Percentiles rank a stretch among this genome's conserved stretches.
phyloP scores from a whole-genome alignment of 2,888 invertebrate genomes.

The Macrosoma leucophasiata region DNA sequence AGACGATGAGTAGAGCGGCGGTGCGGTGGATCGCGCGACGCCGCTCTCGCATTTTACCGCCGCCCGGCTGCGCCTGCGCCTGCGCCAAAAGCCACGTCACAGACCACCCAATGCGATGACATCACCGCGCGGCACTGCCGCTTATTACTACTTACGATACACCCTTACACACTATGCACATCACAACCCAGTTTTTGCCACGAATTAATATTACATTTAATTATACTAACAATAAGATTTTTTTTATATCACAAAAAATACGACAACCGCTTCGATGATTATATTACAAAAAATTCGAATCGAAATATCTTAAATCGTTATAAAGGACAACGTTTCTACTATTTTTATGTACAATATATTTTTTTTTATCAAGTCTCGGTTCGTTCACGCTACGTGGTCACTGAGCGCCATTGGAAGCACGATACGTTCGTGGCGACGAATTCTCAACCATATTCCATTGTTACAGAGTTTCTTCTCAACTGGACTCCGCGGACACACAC shows the following conservation, averaged over 20 bases:
- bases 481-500: slow-evolving; percentile 47
- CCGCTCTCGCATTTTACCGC: slow-evolving; percentile 74
- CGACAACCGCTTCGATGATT: slow-evolving; percentile 74
- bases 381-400: slow-evolving; percentile 37
- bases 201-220: slow-evolving; percentile 44
- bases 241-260: slow-evolving; percentile 75
- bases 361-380: slow-evolving; percentile 31
- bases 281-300: slow-evolving; percentile 58
- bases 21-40: slow-evolving; percentile 63
- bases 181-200: slow-evolving; percentile 75
- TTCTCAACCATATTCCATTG: slow-evolving; percentile 73
- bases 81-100: slow-evolving; percentile 58
- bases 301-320: slow-evolving; percentile 38
- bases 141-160: slow-evolving; percentile 56
- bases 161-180: slow-evolving; percentile 65
- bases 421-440: slow-evolving; percentile 42
- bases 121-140: slow-evolving; percentile 59
- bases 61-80: slow-evolving; percentile 71
- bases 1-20: slow-evolving; percentile 64
- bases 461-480: slow-evolving; percentile 63
- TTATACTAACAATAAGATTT: slow-evolving; percentile 28
- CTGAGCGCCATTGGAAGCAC: slow-evolving; percentile 66
- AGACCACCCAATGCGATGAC: slow-evolving; percentile 48
- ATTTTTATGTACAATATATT: slow-evolving; percentile 21
- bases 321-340: slow-evolving; percentile 52